phyloP scores from a whole-genome alignment of 2,113 vertebrate species.

The Crotalus helleri region DNA sequence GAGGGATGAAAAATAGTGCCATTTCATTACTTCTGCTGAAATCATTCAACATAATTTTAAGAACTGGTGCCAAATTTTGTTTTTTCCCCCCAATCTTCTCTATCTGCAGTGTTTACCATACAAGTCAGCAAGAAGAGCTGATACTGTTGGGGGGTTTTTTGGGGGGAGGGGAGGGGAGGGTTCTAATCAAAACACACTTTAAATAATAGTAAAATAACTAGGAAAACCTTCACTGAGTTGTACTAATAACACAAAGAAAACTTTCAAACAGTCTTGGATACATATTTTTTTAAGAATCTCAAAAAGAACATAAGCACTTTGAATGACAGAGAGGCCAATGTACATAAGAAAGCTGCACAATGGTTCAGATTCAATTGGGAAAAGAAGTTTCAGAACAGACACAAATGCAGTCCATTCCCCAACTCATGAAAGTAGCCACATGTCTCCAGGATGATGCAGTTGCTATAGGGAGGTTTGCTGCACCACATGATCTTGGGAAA shows the following conservation, averaged over 20 bases:
- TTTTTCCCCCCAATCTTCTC: not conserved
- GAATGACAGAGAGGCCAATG: not conserved
- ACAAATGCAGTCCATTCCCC: not conserved
- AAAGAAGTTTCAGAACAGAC: not conserved
- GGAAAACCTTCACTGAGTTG: not conserved
- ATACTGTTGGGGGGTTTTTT: not conserved
- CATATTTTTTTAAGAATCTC: not conserved
- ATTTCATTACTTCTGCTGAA: not conserved
- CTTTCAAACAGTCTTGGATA: not conserved
- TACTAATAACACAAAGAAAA: not conserved
- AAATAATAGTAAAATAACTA: not conserved
- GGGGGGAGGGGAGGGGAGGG: too few species aligned
- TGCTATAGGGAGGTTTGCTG: not conserved
- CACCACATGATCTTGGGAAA: not conserved
- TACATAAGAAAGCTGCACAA: not conserved
- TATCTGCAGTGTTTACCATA: not conserved
- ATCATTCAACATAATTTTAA: not conserved
- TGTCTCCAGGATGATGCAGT: not conserved
- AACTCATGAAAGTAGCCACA: not conserved
- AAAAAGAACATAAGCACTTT: fast-evolving
- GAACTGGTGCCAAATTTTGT: not conserved
- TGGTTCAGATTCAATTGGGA: not conserved
- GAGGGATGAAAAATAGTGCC: not conserved
- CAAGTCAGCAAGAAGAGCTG: not conserved
- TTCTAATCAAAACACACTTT: not conserved